A percentile compares a stretch with the other conserved stretches of the same genome.
These are phyloP conservation scores for Sebastes miniatus DNA, from an alignment of 2,797 vertebrate genomes.

Conservation along the genomic window DNA sequence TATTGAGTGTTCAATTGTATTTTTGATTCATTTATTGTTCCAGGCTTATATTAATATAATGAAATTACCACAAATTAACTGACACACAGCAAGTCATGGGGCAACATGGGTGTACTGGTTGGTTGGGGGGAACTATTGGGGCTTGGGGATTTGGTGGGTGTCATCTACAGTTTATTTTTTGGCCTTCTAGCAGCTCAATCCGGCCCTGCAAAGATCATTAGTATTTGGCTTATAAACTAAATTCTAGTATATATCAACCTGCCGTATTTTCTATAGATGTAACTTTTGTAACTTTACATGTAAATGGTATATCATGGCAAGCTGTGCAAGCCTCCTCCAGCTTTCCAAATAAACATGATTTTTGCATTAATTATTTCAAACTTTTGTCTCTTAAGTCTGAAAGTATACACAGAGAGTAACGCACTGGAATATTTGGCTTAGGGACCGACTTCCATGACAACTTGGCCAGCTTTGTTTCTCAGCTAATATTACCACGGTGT, in stretches of 20 bases:
- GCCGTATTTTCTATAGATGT: too few species aligned
- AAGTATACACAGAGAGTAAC: neutral
- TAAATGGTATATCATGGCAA: neutral
- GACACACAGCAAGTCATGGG: too few species aligned
- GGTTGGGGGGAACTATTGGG: too few species aligned
- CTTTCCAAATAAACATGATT: neutral
- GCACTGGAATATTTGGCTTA: neutral
- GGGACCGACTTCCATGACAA: neutral
- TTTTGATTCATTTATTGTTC: neutral
- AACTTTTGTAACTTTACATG: neutral
- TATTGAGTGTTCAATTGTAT: neutral
- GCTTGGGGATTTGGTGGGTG: too few species aligned
- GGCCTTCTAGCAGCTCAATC: too few species aligned
- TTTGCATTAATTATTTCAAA: neutral
- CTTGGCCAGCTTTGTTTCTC: neutral
- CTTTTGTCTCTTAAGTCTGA: neutral
- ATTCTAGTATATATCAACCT: neutral
- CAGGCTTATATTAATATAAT: too few species aligned
- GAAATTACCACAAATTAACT: too few species aligned
- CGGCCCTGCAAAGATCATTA: too few species aligned
- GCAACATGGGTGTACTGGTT: too few species aligned
- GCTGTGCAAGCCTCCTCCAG: neutral
- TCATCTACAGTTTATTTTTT: too few species aligned
- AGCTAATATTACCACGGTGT: neutral
- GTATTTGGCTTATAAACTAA: neutral